These are phyloP conservation scores for Xylota sylvarum DNA, from an alignment of 2,888 invertebrate genomes.

Conservation along the genomic window DNA sequence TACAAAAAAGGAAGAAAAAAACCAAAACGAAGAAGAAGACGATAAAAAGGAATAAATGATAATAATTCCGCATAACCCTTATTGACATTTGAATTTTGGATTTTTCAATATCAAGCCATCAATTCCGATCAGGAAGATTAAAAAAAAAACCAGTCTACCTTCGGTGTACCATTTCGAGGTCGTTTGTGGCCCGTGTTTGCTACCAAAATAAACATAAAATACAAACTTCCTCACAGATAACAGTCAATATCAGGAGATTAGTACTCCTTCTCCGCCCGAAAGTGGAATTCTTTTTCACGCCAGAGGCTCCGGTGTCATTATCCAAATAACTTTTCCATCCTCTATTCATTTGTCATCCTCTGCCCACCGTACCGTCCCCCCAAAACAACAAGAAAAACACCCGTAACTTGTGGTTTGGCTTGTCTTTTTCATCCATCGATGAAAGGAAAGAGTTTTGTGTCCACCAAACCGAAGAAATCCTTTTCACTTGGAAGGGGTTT, in stretches of 20 bases:
- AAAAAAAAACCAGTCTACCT: constrained; percentile 4
- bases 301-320: constrained; percentile 67
- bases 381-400: neutral
- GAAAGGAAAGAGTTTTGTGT: constrained; percentile 36
- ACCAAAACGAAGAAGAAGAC: neutral
- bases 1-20: neutral
- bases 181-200: neutral
- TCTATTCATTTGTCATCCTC: constrained; percentile 70
- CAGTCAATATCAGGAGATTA: constrained; percentile 67
- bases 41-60: constrained; percentile 3
- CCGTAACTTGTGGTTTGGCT: constrained; percentile 25
- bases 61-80: constrained; percentile 36
- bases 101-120: constrained; percentile 46
- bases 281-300: constrained; percentile 29
- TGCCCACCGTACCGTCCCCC: too few species aligned
- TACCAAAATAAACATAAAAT: constrained; percentile 49
- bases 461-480: constrained; percentile 28
- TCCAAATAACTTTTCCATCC: constrained; percentile 68
- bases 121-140: constrained; percentile 39
- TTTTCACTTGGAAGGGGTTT: constrained; percentile 23
- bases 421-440: constrained; percentile 44
- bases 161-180: neutral
- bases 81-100: constrained; percentile 39
- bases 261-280: constrained; percentile 10
- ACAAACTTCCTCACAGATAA: constrained; percentile 50